Evolutionary conservation across 2,113 vertebrate species (phyloP), one percentile per base, ranked within the genome.

Genomic region (Melanerpes aurifrons): DNA sequence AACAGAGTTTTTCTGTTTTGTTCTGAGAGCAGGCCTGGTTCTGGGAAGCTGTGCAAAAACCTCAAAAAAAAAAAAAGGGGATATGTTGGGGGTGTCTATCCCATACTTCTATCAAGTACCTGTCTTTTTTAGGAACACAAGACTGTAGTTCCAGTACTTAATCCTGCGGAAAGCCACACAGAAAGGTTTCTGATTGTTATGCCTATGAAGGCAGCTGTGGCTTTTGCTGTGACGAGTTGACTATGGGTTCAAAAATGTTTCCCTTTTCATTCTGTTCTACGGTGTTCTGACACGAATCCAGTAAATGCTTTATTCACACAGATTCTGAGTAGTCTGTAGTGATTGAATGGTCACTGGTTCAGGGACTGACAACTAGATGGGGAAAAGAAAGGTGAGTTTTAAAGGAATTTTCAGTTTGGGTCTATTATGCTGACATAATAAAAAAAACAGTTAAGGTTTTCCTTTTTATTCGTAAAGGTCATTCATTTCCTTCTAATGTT

Each of bases 401-500:
- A 69, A 90, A 85, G 50, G n/a, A 81, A 66, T 90, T 93, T 69
- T 20, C 12, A 78, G 29, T 86, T 86, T 78, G n/a, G 21, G 18
- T 6, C 67, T 69, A 15, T 40, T 90, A 72, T 82, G 21, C 54
- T 92, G 83, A 70, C 63, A 78, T 81, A 90, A 82, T 79, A 90
- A 94, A 82, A 73, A 90, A 88, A 94, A 84, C n/a, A 88, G 15
- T 82, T 72, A 17, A 69, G 37, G 26, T 75, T 94, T 82, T 90
- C 74, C 45, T 62, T 28, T 84, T 69, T 37, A 86, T 87, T 90
- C 90, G 37, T 81, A 93, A 93, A 86, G n/a, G 58, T 62, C 31
- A 56, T 88, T 87, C 48, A 78, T 90, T 96, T 95, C 82, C 77
- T 88, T 90, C 25, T 86, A 78, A 66, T 72, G 81, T 86, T 94